Percentiles rank a stretch among this genome's conserved stretches.
Evolutionary conservation across 2,888 invertebrate species (phyloP).

Genomic region (Rhaphigaster nebulosa): DNA sequence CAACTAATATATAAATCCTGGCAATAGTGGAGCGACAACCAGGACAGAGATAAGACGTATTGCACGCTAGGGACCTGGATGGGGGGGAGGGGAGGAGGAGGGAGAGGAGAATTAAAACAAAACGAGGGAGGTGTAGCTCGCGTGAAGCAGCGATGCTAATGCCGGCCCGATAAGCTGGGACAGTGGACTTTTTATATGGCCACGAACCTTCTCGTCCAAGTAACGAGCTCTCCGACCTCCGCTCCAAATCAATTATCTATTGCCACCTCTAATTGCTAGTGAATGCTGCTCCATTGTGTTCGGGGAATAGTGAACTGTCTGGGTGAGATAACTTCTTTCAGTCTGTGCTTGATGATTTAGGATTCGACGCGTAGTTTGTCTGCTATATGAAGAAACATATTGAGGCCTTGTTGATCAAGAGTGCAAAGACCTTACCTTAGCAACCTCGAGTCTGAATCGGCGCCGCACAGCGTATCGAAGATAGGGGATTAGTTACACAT

Average conservation of each 20-base stretch:
- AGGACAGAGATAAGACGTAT: conserved; percentile 16
- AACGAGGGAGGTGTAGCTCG: conserved; percentile 20
- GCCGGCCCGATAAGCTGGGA: background rate
- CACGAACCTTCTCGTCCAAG: background rate
- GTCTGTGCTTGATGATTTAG: too few species aligned
- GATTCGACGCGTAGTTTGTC: too few species aligned
- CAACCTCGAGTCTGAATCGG: too few species aligned
- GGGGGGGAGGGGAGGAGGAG: background rate
- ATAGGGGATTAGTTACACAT: too few species aligned
- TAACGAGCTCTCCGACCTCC: background rate
- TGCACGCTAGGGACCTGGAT: background rate
- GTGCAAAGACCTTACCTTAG: too few species aligned
- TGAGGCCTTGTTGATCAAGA: too few species aligned
- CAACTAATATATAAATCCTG: conserved; percentile 43
- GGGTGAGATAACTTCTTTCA: too few species aligned
- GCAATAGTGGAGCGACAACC: conserved; percentile 19
- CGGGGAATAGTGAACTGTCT: too few species aligned
- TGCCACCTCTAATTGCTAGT: background rate
- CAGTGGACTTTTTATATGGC: conserved; percentile 19
- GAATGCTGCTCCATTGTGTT: background rate
- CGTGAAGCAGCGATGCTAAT: conserved; percentile 22
- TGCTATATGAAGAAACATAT: too few species aligned
- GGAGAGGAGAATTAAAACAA: background rate
- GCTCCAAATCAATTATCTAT: conserved; percentile 16
- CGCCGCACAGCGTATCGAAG: too few species aligned